Conservation (phyloP, 1,140 invertebrate species). For the Atopsyche davidsoni region DNA sequence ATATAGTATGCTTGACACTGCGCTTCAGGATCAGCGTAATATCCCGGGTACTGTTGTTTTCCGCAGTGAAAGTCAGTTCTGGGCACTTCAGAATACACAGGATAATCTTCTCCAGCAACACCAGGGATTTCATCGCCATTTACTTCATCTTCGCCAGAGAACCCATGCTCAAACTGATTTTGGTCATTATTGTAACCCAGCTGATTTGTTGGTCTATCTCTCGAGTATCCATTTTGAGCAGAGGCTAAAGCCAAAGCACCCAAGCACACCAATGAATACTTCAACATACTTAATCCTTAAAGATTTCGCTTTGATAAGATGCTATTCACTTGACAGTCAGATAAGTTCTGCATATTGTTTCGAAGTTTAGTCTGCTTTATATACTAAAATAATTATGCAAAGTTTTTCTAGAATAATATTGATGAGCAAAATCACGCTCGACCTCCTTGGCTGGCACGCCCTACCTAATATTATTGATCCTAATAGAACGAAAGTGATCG, state of each 20-base stretch:
- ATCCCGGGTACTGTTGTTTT: slow-evolving; percentile 44
- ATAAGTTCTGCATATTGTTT: too few species aligned
- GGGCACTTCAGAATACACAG: slow-evolving; percentile 52
- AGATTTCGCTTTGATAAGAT: too few species aligned
- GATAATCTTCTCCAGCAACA: slow-evolving; percentile 52
- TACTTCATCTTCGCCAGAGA: slow-evolving; percentile 1
- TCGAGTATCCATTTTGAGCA: slow-evolving; percentile 28
- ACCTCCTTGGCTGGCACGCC: too few species aligned
- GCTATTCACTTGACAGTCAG: too few species aligned
- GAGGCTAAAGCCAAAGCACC: slow-evolving; percentile 3
- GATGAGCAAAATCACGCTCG: too few species aligned
- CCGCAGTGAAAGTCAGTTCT: slow-evolving; percentile 53
- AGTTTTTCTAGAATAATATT: too few species aligned
- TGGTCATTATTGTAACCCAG: slow-evolving; percentile 18
- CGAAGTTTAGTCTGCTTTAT: too few species aligned
- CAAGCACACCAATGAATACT: slow-evolving; percentile 5
- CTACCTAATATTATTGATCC: too few species aligned
- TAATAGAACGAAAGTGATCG: too few species aligned
- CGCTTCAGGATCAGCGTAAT: slow-evolving; percentile 47
- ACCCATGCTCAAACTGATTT: not conserved
- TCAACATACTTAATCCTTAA: too few species aligned
- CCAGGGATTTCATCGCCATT: slow-evolving; percentile 16
- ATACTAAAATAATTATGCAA: too few species aligned
- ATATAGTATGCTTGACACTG: slow-evolving; percentile 49
- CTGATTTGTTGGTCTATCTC: slow-evolving; percentile 22